Base-by-base conservation (phyloP, 2,888 invertebrate species). In the Leucoma salicis region DNA sequence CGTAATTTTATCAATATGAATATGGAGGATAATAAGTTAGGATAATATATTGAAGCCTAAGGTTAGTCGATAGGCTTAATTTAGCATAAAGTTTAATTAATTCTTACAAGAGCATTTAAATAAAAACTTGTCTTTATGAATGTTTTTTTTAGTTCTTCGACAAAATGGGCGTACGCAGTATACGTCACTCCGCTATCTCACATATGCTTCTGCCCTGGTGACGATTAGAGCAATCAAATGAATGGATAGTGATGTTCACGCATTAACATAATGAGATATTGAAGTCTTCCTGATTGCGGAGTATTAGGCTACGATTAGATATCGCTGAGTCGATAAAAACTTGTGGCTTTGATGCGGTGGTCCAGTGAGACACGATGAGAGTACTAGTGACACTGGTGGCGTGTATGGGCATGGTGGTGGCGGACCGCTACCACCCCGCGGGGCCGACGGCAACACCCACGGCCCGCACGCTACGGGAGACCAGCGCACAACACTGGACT, bases 401-500 rank as follows among this genome's bases (percentile, higher is more conserved):
- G n/a, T 21, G 21, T 2, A 5, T 1, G 1, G 45, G 16, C 12
- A 7, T 15, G 4, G 31, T 11, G 8, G 10, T 54, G 1, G 56
- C 27, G 13, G 42, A 42, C 33, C 42, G n/a, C 34, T 43, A 43
- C 34, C 42, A 43, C 18, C 42, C 42, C 3, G 13, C 10, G 3
- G 16, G 2, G 2, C 28, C 24, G 10, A 21, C 25, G 14, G 12
- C 33, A 25, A 18, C 21, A 4, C 33, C n/a, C 16, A 15, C 13
- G 25, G 34, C n/a, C 14, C 21, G 12, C 11, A n/a, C 7, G 21
- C 12, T 12, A 5, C 13, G 6, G 1, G 42, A 38, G 31, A 10
- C 13, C 14, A 10, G 2, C 24, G 11, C 74, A 0, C 70, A 76
- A 4, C 88, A 79, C 64, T 92, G 92, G 92, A 67, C 66, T 14